Evolutionary conservation across 2,888 invertebrate species (phyloP), one percentile per base, ranked within the genome.

Genomic region (Hypomecis atomaria): DNA sequence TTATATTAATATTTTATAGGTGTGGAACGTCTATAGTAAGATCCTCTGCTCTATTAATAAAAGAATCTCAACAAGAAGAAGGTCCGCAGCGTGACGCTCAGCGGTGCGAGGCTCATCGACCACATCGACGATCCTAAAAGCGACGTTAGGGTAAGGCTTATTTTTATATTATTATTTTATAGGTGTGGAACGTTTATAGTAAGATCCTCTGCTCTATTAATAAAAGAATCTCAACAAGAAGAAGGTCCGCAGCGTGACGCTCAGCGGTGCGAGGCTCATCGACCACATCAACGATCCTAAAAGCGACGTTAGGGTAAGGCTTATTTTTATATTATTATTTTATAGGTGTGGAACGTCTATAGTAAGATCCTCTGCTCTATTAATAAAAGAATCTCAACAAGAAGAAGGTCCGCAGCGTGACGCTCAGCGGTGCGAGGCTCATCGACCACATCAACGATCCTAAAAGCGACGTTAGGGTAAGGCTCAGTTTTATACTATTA

Each of bases 221-320:
- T n/a, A n/a, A n/a, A n/a, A n/a, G 0, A 95, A 96, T 81, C 89
- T 99, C 53, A 72, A 81, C 13, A 71, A 80, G 4, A 83, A 86
- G 11, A 83, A n/a, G n/a, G n/a, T 97, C 6, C 77, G 86, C 34
- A 94, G 94, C 74, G 94, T 94, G 0, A 94, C 95, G 1, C 95
- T 99, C 9, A 96, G 96, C 77, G 99, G 99, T 0, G 94, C 95
- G 75, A 94, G 94, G 54, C 94, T 96, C 71, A 95, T 98, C 0
- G 92, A 94, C 40, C 90, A 94, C 47, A 95, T 98, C 85, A 98
- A 98, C 83, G 90, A 94, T 66, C 91, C 94, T 0, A 81, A 82
- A 0, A 88, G 88, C 13, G 92, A 94, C 8, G 93, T 95, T 47
- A 92, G 93, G 87, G 96, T 52, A 50, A 37, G 23, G 23, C 23